Base-by-base conservation (phyloP, 2,888 invertebrate species). In the Gymnocheta viridis region DNA sequence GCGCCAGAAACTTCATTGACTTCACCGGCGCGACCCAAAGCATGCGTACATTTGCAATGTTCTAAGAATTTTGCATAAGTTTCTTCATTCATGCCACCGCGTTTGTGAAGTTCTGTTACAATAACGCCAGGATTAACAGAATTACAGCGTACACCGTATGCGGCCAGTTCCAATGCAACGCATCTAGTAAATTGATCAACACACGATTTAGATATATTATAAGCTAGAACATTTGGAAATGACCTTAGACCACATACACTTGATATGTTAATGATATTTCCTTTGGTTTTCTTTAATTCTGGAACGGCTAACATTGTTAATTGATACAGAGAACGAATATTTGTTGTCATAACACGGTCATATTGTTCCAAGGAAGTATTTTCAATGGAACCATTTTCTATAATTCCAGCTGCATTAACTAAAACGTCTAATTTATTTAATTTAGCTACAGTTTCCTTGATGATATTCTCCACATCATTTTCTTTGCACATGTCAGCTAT, bases 181-280 rank as follows among this genome's bases (percentile, higher is more conserved):
- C 98, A 98, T 87, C 96, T 94, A 0, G 99, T 99, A 87, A 99
- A 95, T 90, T 99, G 99, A 92, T 99, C 99, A 0, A 99, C 93
- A 0, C 98, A 96, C 12, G 98, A 94, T 92, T 99, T 99, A 1
- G 98, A 98, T 91, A 99, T 95, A 87, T 95, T 96, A 91, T 99
- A 99, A 0, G 98, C 96, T 44, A 98, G 91, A 0, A 98, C 96
- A 17, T 96, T 96, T 0, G 98, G 95, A 91, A 98, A 98, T 56
- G 98, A 94, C 89, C 98, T 93, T 10, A 97, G 93, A 9, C 99
- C 99, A 88, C 96, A 96, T 0, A 98, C 97, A 90, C 98, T 98
- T 0, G 98, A 98, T 0, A 99, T 96, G 91, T 99, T 99, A 0
- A 99, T 98, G 86, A 98, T 95, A 86, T 95, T 97, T 19, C 98